Conservation (phyloP, 2,797 vertebrate genomes). For the Linurgus olivaceus region DNA sequence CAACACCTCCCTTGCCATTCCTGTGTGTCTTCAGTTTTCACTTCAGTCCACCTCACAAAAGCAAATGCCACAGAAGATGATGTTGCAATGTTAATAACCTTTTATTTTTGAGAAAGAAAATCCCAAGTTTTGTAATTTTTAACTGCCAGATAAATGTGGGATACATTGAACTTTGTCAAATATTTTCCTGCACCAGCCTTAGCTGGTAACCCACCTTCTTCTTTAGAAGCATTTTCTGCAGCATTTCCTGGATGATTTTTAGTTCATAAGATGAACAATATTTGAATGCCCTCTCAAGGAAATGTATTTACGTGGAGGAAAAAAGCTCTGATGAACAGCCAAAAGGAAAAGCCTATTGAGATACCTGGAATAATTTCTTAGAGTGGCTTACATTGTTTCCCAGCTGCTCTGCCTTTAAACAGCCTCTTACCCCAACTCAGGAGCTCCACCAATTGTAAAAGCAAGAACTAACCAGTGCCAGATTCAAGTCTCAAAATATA, state of each 20-base stretch:
- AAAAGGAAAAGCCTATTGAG: background rate
- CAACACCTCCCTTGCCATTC: slow-evolving; percentile 32
- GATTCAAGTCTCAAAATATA: background rate
- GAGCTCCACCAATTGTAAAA: slow-evolving; percentile 41
- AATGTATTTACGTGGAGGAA: background rate
- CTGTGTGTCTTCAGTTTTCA: slow-evolving; percentile 39
- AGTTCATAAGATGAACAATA: background rate
- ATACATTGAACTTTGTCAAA: background rate
- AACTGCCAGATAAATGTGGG: background rate
- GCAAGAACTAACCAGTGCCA: slow-evolving; percentile 25
- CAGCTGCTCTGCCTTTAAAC: background rate
- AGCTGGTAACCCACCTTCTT: background rate
- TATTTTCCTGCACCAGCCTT: background rate
- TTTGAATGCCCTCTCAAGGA: background rate
- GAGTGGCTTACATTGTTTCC: background rate
- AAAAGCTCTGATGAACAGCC: background rate
- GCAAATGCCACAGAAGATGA: background rate
- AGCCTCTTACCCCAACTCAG: background rate
- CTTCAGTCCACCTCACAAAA: slow-evolving; percentile 20
- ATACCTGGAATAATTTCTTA: background rate
- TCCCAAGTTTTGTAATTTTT: background rate
- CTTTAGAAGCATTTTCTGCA: background rate
- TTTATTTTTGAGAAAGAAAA: slow-evolving; percentile 17
- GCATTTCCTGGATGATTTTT: background rate
- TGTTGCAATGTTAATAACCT: background rate